Base-by-base conservation (phyloP, 1,140 invertebrate genomes). In the Platyscapa corneri region DNA sequence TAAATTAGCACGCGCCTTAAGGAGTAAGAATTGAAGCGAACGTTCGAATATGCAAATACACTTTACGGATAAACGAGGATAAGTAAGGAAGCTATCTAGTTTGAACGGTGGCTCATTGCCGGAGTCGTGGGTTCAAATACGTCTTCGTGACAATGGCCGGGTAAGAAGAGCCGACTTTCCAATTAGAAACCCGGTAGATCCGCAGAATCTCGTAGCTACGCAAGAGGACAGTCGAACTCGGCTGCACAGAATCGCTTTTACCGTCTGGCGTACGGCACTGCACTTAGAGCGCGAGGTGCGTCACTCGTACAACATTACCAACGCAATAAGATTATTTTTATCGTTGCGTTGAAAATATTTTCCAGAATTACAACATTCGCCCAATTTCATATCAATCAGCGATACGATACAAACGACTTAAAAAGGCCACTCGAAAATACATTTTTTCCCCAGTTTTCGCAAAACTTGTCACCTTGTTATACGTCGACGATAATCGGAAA, bases 201-300 rank as follows among this genome's bases (percentile, higher is more conserved):
- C 60, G 10, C 60, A 88, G 42, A 88, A 89, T 53, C 86, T 88
- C 30, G 87, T 88, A 79, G 89, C 90, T 0, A 80, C 90, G 76
- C 87, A 86, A 60, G 89, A 90, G 53, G 90, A 91, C 67, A 94
- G 92, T n/a, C 91, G 93, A 77, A 93, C 91, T 84, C 90, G 94
- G 84, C 89, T 95, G 79, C 94, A 95, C 86, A 91, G 94, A 79
- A 94, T 95, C 46, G 95, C 95, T 16, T 95, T 95, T 88, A 95
- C 95, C 8, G 92, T 95, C 60, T 95, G 94, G 94, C 95, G 95
- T 88, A 94, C 94, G 77, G 94, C 94, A 27, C 93, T 95, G 84
- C 94, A 95, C 88, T 93, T 95, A 76, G 94, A 95, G 90, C 93
- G 93, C 88, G 92, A 94, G 91, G 91, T 92, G 89, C 77, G 70